These are phyloP conservation scores for Allochrocebus solatus DNA, from an alignment of 2,797 vertebrate species.

Conservation along the genomic window DNA sequence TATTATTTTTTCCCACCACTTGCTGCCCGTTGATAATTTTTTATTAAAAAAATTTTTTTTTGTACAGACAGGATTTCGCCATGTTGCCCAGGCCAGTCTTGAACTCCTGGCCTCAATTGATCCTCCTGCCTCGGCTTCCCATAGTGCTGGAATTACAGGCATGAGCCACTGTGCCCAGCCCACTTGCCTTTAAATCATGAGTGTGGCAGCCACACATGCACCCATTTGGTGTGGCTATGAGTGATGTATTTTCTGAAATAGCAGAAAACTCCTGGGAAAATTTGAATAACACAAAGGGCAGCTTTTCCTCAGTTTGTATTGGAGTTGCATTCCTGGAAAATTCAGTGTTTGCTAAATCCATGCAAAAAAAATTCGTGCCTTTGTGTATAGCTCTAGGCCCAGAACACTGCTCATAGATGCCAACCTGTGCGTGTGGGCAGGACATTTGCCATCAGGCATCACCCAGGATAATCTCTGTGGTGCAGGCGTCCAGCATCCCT, in stretches of 20 bases:
- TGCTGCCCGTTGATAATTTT: neutral
- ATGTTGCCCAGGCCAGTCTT: neutral
- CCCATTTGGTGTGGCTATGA: accelerated
- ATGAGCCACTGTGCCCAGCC: neutral
- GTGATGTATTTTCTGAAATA: neutral
- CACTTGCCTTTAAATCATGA: neutral
- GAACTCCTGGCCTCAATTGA: neutral
- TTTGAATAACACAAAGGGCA: neutral
- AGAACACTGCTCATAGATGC: accelerated
- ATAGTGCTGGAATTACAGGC: neutral
- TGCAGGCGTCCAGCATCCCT: neutral
- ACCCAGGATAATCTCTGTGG: neutral
- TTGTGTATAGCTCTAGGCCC: neutral
- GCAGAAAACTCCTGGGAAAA: neutral
- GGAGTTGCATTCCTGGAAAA: neutral
- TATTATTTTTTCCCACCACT: neutral
- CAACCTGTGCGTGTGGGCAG: neutral
- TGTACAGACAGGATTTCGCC: neutral
- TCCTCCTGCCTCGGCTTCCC: neutral
- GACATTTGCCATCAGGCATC: neutral
- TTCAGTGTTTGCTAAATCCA: neutral
- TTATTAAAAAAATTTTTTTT: neutral
- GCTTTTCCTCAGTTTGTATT: neutral
- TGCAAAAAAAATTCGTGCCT: neutral
- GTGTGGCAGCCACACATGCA: accelerated